A percentile compares a stretch with the other conserved stretches of the same genome.
phyloP scores from a whole-genome alignment of 2,797 vertebrate species.

The Myotis pilosus region DNA sequence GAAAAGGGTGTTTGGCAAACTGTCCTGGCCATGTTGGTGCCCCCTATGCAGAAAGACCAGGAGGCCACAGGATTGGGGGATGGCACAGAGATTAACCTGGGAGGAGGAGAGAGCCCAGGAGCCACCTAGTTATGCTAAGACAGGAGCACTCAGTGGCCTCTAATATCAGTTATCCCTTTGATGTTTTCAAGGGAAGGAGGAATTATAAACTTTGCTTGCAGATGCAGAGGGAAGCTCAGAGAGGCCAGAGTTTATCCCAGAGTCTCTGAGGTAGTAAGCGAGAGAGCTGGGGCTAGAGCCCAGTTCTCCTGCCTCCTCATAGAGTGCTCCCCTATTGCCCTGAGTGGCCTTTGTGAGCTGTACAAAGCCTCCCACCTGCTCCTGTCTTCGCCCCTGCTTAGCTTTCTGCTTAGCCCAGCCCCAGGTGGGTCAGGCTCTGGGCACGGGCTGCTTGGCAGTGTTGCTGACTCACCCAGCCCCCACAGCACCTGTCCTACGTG shows the following conservation, averaged over 20 bases:
- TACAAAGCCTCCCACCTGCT: background rate
- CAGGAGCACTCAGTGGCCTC: background rate
- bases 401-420: background rate
- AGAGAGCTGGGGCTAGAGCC: background rate
- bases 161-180: background rate
- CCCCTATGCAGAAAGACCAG: background rate
- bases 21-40: background rate
- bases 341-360: background rate
- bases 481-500: conserved; percentile 87
- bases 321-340: background rate
- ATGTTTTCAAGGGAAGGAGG: background rate
- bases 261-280: background rate
- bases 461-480: conserved; percentile 71
- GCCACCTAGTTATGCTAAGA: background rate
- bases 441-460: background rate
- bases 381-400: background rate
- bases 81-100: background rate
- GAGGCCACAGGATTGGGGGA: background rate
- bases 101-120: background rate
- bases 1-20: background rate
- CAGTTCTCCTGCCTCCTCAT: too few species aligned
- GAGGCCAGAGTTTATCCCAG: background rate
- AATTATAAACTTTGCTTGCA: background rate
- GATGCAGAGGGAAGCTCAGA: background rate
- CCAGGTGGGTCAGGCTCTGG: conserved; percentile 44